phyloP scores from a whole-genome alignment of 2,113 vertebrate species.

The Zapus hudsonius region DNA sequence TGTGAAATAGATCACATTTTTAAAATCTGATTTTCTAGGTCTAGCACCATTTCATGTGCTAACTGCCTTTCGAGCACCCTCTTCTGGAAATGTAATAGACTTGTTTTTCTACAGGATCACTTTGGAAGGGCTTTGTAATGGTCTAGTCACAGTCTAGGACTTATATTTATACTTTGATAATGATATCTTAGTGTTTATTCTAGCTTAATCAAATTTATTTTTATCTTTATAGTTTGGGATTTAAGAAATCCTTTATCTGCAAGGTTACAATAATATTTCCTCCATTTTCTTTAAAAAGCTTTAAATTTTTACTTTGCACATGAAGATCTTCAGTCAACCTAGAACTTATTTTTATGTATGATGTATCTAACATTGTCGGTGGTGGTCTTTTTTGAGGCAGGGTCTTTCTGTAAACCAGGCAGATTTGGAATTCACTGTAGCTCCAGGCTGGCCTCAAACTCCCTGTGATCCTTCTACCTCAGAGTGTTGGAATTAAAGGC shows the following conservation, averaged over 20 bases:
- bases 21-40: not conserved
- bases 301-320: constrained; percentile 29
- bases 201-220: not conserved
- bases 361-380: no score
- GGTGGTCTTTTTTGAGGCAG: no score
- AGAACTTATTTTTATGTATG: not conserved
- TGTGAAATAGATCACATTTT: not conserved
- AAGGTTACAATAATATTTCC: not conserved
- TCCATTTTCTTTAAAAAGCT: constrained; percentile 9
- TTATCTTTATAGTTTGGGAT: not conserved
- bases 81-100: no score
- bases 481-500: no score
- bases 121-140: not conserved
- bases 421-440: no score
- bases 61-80: no score
- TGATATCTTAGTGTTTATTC: not conserved
- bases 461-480: no score
- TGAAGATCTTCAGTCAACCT: not conserved
- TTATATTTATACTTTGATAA: not conserved
- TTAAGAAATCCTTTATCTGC: constrained; percentile 3
- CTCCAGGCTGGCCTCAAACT: no score
- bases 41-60: no score
- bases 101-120: not conserved
- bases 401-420: no score
- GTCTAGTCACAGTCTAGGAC: not conserved